phyloP scores from a whole-genome alignment of 2,797 vertebrate species.

The Numenius phaeopus region DNA sequence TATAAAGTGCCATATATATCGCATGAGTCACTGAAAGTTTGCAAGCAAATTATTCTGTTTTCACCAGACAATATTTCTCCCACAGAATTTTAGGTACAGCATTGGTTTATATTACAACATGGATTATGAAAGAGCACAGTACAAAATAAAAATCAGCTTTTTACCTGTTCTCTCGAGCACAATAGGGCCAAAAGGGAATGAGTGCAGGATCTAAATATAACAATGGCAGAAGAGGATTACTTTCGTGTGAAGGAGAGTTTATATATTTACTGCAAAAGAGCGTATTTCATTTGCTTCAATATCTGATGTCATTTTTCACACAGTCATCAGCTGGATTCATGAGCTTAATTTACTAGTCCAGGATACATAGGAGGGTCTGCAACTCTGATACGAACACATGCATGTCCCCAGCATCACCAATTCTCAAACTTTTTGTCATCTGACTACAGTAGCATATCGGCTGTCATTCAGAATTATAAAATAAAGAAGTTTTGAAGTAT shows the following conservation, averaged over 20 bases:
- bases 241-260: not conserved
- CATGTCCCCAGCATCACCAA: not conserved
- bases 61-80: conserved; percentile 32
- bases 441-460: not conserved
- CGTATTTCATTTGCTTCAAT: not conserved
- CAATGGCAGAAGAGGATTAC: not conserved
- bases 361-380: not conserved
- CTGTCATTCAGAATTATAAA: conserved; percentile 15
- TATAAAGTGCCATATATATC: conserved; percentile 50
- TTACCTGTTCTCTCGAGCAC: not conserved
- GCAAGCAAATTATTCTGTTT: conserved; percentile 52
- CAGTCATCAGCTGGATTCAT: not conserved
- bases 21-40: conserved; percentile 46
- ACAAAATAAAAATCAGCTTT: not conserved
- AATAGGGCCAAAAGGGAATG: not conserved
- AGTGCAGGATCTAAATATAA: not conserved
- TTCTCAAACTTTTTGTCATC: not conserved
- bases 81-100: not conserved
- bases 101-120: not conserved
- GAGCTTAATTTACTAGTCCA: not conserved
- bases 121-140: not conserved
- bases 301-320: conserved; percentile 29
- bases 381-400: fast-evolving
- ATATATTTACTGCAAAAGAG: not conserved
- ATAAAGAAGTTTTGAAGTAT: not conserved